phyloP scores from a whole-genome alignment of 2,888 invertebrate genomes.

The Diploptera punctata region DNA sequence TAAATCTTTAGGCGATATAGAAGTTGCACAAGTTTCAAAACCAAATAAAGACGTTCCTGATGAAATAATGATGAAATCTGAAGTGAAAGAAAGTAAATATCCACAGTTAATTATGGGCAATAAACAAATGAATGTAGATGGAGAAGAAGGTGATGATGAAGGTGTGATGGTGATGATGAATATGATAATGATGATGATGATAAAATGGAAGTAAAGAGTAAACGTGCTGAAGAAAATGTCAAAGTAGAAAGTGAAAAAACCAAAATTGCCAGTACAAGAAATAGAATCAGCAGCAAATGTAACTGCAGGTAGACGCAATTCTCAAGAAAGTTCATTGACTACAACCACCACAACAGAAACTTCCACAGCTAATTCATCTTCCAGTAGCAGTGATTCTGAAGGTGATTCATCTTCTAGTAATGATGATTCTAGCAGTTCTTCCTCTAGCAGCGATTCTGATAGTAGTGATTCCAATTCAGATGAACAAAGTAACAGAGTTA shows the following conservation, averaged over 20 bases:
- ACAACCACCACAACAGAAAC: constrained; percentile 37
- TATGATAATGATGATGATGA: constrained; percentile 10
- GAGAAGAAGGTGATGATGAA: background rate
- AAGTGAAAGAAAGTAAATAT: background rate
- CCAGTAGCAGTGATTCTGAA: constrained; percentile 37
- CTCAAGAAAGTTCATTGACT: constrained; percentile 40
- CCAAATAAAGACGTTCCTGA: constrained; percentile 36
- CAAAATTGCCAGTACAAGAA: background rate
- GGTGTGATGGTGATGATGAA: background rate
- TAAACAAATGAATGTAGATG: background rate
- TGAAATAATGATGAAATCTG: constrained; percentile 47
- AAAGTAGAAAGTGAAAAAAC: background rate
- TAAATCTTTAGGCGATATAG: background rate
- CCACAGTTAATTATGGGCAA: background rate
- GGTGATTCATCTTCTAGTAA: constrained; percentile 39
- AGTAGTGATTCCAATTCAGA: constrained; percentile 36
- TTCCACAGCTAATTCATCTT: constrained; percentile 26
- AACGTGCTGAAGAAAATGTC: background rate
- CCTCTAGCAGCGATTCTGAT: constrained; percentile 35
- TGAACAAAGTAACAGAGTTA: no score
- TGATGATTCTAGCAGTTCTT: constrained; percentile 30
- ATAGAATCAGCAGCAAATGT: background rate
- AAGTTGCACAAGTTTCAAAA: background rate
- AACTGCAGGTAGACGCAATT: constrained; percentile 27
- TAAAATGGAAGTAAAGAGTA: background rate